Conservation (phyloP, 2,888 invertebrate genomes). For the Panopea generosa region DNA sequence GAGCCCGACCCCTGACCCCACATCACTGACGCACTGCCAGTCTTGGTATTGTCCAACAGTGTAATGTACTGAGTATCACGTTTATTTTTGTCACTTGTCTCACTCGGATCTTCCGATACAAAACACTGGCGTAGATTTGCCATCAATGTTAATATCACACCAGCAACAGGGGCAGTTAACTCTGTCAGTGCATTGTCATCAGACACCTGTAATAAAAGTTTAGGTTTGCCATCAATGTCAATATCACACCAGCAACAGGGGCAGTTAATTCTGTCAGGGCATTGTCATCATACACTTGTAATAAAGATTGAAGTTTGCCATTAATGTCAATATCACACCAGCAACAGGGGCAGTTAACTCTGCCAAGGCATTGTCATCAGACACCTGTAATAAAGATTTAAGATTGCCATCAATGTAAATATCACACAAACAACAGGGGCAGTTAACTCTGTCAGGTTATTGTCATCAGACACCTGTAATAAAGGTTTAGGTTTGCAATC, state of each 20-base stretch:
- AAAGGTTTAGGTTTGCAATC: background rate
- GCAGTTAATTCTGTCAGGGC: too few relatives aligned
- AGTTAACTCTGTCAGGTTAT: constrained; percentile 91
- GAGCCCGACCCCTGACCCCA: constrained; percentile 76
- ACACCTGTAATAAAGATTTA: too few relatives aligned
- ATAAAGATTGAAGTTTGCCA: too few relatives aligned
- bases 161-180: constrained; percentile 92
- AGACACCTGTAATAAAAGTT: constrained; percentile 48
- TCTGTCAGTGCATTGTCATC: constrained; percentile 90
- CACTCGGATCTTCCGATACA: constrained; percentile 59
- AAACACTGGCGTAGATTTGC: constrained; percentile 89
- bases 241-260: too few relatives aligned
- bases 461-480: constrained; percentile 85
- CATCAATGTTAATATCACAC: constrained; percentile 91
- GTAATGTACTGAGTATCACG: constrained; percentile 86
- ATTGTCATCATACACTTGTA: too few relatives aligned
- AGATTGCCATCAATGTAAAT: constrained; percentile 91
- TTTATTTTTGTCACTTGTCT: constrained; percentile 42
- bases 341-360: too few relatives aligned
- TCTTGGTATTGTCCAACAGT: constrained; percentile 85
- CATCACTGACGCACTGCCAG: constrained; percentile 45
- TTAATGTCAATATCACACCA: too few relatives aligned
- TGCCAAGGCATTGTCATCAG: too few relatives aligned
- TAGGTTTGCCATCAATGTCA: background rate
- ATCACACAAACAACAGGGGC: constrained; percentile 93